These are phyloP conservation scores for Pissodes strobi DNA, from an alignment of 1,140 invertebrate genomes.

Conservation along the genomic window DNA sequence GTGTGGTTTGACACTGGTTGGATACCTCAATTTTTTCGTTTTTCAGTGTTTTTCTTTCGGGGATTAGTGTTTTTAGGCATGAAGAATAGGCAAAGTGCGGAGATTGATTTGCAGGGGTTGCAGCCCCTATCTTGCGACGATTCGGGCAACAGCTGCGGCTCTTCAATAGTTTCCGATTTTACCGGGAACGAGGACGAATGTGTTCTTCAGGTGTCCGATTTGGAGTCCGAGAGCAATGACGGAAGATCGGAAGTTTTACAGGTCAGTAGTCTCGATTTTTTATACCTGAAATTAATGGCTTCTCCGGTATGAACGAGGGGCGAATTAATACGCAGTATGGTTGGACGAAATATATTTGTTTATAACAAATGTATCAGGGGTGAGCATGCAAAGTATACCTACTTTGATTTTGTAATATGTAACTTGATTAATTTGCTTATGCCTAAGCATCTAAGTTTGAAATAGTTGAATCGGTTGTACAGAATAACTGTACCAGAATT, in stretches of 20 bases:
- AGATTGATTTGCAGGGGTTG: constrained; percentile 17
- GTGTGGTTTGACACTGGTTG: neutral
- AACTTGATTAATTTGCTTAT: too few species aligned
- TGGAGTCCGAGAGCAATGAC: constrained; percentile 49
- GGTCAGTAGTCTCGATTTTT: constrained; percentile 21
- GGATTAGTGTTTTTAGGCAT: neutral
- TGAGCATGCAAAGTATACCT: too few species aligned
- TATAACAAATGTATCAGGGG: too few species aligned
- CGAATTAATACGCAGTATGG: too few species aligned
- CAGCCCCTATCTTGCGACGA: constrained; percentile 42
- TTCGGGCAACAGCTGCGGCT: constrained; percentile 55
- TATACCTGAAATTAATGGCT: too few species aligned
- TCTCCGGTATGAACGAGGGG: too few species aligned
- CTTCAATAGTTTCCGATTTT: constrained; percentile 53
- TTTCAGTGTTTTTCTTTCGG: neutral
- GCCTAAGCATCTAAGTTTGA: too few species aligned
- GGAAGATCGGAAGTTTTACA: constrained; percentile 45
- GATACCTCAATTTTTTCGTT: neutral
- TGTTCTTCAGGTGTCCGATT: constrained; percentile 52
- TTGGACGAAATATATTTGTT: too few species aligned
- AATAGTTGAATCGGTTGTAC: too few species aligned
- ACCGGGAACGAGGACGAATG: constrained; percentile 49
- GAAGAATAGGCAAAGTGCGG: constrained; percentile 27
- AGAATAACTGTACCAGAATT: too few species aligned
- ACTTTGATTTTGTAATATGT: too few species aligned